A percentile compares a stretch with the other conserved stretches of the same genome.
Evolutionary conservation across 2,888 invertebrate genomes (phyloP).

Genomic region (Trachelus stipa): DNA sequence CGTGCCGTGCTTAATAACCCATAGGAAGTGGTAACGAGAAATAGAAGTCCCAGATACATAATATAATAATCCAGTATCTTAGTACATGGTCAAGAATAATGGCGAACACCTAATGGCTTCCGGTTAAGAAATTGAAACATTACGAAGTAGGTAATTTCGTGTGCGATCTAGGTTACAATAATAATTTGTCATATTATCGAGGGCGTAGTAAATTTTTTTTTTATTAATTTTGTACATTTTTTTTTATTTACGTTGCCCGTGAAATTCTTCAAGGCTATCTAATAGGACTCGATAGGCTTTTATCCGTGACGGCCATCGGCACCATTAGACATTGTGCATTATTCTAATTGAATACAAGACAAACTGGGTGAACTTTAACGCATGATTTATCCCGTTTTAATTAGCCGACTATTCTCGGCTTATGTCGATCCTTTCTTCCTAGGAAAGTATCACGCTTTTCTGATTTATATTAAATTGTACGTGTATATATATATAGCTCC

Average conservation of each 20-base stretch:
- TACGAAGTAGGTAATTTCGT: background rate
- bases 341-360: background rate
- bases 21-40: slow-evolving; percentile 10
- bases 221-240: background rate
- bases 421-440: background rate
- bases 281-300: background rate
- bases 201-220: background rate
- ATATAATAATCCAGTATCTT: background rate
- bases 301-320: background rate
- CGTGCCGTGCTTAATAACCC: slow-evolving; percentile 23
- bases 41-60: background rate
- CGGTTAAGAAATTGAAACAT: background rate
- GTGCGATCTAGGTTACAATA: background rate
- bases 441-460: background rate
- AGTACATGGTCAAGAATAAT: background rate
- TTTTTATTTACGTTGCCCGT: background rate
- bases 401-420: slow-evolving; percentile 13
- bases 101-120: background rate
- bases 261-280: background rate
- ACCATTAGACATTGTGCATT: background rate
- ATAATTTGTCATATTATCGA: background rate
- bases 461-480: background rate
- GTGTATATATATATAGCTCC: background rate
- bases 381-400: slow-evolving; percentile 16
- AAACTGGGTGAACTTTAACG: slow-evolving; percentile 20